Percentiles rank a stretch among this genome's conserved stretches.
These are phyloP conservation scores for Drosophila pectinifera DNA, from an alignment of 1,140 invertebrate species.

Conservation along the genomic window DNA sequence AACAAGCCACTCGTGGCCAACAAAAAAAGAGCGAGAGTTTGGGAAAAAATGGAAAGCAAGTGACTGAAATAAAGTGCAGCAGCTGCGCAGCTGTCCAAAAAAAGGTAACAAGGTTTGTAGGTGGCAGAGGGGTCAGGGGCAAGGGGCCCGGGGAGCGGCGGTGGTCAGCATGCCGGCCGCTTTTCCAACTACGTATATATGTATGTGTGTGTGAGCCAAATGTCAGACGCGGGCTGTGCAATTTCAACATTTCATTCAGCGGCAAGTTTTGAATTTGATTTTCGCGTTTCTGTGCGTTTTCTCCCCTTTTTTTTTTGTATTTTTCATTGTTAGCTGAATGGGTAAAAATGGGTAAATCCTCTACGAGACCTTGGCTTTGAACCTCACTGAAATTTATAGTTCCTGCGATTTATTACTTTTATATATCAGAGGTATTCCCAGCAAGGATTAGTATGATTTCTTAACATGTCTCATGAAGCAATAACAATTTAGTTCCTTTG, in stretches of 20 bases:
- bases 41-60: conserved; percentile 49
- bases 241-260: conserved; percentile 78
- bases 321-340: conserved; percentile 22
- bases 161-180: conserved; percentile 16
- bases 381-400: conserved; percentile 3
- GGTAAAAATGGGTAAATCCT: neutral
- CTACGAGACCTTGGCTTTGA: conserved; percentile 6
- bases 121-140: neutral
- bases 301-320: conserved; percentile 1
- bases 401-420: conserved; percentile 3
- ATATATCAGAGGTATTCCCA: neutral
- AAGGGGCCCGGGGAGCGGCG: neutral
- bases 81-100: conserved; percentile 68
- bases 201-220: conserved; percentile 25
- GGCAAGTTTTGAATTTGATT: conserved; percentile 71
- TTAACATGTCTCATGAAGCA: too few relatives aligned
- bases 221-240: conserved; percentile 47
- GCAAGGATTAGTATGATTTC: too few relatives aligned
- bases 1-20: conserved; percentile 72
- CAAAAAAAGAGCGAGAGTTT: conserved; percentile 34
- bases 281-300: conserved; percentile 43
- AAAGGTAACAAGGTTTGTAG: conserved; percentile 45
- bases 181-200: conserved; percentile 2
- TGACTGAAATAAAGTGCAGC: conserved; percentile 82
- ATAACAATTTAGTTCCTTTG: too few relatives aligned